Evolutionary conservation across 2,113 vertebrate species (phyloP), one percentile per base, ranked within the genome.

Genomic region (Sphyrna mokarran): DNA sequence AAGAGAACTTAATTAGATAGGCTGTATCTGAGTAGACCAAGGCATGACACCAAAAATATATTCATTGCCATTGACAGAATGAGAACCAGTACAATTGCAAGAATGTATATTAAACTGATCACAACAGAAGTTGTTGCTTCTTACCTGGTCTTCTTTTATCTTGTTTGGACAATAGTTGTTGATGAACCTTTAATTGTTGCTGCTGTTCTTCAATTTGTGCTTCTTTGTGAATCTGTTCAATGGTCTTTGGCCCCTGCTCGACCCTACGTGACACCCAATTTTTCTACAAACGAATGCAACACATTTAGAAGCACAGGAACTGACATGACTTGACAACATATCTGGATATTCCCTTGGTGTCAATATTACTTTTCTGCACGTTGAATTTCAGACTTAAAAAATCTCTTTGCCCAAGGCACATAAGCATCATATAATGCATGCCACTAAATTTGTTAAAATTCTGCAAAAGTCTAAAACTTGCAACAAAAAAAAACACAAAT

Each of bases 151-250:
- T 96, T 95, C 99, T 98, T 97, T 99, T 98, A 96, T 99, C 99
- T 96, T 96, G 98, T 98, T 99, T 99, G 97, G 98, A 98, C 97
- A 99, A 98, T 96, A 99, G 98, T 97, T 99, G 99, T 96, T 99
- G 99, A 63, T 98, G 98, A 96, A 99, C 99, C 96, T 99, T 99
- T 96, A 99, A 98, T 96, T 99, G 99, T 87, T 99, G 99, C 96
- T 99, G 99, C 96, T 99, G 99, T 96, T 99, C 99, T 97, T 99
- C 99, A 96, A 99, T 99, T 97, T 99, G 99, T 72, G 99, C 99
- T 96, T 99, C 99, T 96, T 99, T 99, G 96, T 99, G 99, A 97
- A 99, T 99, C 97, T 99, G 99, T 97, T 99, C 99, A 0, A 99
- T 99, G 95, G 99, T 99, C 97, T 99, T 99, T 0, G 99, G 99